phyloP scores from a whole-genome alignment of 2,797 vertebrate genomes.

The Halcyon leucocephala region DNA sequence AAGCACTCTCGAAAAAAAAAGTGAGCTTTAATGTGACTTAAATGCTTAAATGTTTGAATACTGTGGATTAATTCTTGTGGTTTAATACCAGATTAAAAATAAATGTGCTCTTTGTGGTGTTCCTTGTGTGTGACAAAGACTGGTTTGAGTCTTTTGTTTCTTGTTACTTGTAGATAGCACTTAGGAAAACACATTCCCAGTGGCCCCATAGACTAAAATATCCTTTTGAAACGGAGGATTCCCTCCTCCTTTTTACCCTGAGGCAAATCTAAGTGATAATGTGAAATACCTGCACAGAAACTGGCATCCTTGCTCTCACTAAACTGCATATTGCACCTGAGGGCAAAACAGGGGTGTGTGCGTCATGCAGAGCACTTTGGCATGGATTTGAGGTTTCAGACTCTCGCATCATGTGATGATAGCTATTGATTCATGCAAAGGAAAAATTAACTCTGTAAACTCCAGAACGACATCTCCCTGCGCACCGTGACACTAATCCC shows the following conservation, averaged over 20 bases:
- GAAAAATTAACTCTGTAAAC: background rate
- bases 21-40: slow-evolving; percentile 22
- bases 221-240: slow-evolving; percentile 50
- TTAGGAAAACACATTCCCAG: slow-evolving; percentile 37
- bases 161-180: background rate
- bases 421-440: slow-evolving; percentile 36
- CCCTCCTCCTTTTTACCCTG: slow-evolving; percentile 45
- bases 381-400: slow-evolving; percentile 34
- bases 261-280: slow-evolving; percentile 51
- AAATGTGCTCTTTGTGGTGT: slow-evolving; percentile 30
- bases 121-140: background rate
- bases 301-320: slow-evolving; percentile 42
- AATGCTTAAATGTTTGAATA: slow-evolving; percentile 25
- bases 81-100: slow-evolving; percentile 65
- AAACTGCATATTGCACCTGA: background rate
- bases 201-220: slow-evolving; percentile 32
- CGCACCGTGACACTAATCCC: background rate
- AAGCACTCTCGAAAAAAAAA: background rate
- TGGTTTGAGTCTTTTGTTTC: slow-evolving; percentile 36
- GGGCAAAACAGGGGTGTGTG: slow-evolving; percentile 55
- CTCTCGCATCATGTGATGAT: background rate
- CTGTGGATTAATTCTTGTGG: slow-evolving; percentile 43
- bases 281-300: slow-evolving; percentile 51
- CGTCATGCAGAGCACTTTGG: slow-evolving; percentile 25
- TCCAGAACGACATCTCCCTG: background rate